These are phyloP conservation scores for Monomorium pharaonis DNA, from an alignment of 1,140 invertebrate species.

Conservation along the genomic window DNA sequence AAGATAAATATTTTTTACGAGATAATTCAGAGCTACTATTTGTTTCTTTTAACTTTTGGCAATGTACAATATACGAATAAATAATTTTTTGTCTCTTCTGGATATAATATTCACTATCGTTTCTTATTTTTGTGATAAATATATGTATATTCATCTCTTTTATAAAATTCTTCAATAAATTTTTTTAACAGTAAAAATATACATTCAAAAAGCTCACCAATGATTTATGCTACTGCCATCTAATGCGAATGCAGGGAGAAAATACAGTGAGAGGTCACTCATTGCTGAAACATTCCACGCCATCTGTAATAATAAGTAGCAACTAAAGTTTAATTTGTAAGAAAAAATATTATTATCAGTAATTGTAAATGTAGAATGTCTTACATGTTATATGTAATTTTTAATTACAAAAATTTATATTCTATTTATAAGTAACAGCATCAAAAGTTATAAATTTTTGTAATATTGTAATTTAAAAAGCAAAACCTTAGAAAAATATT, in stretches of 20 bases:
- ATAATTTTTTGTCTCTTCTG: too few species aligned
- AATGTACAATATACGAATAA: neutral
- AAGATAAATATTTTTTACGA: neutral
- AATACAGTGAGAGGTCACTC: neutral
- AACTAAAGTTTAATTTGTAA: neutral
- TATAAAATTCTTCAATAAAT: too few species aligned
- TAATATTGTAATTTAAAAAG: neutral
- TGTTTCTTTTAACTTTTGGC: neutral
- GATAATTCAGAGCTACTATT: neutral
- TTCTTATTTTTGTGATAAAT: too few species aligned
- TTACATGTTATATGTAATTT: neutral
- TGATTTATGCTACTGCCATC: constrained; percentile 17
- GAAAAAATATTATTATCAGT: constrained; percentile 6
- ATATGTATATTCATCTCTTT: too few species aligned
- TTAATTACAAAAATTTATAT: neutral
- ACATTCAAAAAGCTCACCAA: neutral
- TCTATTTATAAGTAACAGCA: neutral
- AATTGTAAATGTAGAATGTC: neutral
- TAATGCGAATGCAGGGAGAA: neutral
- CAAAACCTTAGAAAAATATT: neutral
- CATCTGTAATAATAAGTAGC: constrained; percentile 12
- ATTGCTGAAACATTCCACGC: neutral
- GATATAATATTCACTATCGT: too few species aligned
- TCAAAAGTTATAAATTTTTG: neutral
- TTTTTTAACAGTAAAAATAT: too few species aligned